Conservation (phyloP, 1,140 invertebrate genomes). For the Thalassaphorura encarpata region DNA sequence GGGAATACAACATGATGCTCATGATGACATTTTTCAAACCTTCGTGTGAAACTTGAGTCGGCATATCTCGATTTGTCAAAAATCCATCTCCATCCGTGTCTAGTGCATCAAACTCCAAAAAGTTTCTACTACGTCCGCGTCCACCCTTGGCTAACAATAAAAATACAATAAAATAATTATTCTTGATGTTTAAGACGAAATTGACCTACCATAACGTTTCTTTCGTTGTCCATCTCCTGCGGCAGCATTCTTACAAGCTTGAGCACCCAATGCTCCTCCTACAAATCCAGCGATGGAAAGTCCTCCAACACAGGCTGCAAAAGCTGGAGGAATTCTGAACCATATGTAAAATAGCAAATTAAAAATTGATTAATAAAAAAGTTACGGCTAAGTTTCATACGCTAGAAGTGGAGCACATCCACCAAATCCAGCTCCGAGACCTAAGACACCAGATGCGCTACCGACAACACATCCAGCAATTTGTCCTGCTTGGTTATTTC, state of each 20-base stretch:
- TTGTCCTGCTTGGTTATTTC: not conserved
- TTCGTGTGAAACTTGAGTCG: too few species aligned
- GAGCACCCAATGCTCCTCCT: not conserved
- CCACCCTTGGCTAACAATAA: not conserved
- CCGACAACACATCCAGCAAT: not conserved
- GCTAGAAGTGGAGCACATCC: not conserved
- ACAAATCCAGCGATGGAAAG: not conserved
- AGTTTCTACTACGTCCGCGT: not conserved
- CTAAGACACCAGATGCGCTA: not conserved
- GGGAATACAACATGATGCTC: not conserved
- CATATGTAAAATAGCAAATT: too few species aligned
- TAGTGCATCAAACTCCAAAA: not conserved
- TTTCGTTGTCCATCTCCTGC: not conserved
- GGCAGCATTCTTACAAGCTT: not conserved
- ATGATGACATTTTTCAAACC: not conserved
- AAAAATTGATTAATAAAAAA: too few species aligned
- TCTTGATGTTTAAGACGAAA: too few species aligned
- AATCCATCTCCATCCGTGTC: not conserved
- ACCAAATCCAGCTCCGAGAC: not conserved
- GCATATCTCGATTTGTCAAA: not conserved
- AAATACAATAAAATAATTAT: too few species aligned
- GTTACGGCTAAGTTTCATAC: too few species aligned
- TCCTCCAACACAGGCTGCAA: not conserved
- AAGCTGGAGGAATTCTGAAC: not conserved
- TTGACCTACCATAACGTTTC: too few species aligned